Conservation (phyloP, 2,797 vertebrate species). For the Tamandua tetradactyla region DNA sequence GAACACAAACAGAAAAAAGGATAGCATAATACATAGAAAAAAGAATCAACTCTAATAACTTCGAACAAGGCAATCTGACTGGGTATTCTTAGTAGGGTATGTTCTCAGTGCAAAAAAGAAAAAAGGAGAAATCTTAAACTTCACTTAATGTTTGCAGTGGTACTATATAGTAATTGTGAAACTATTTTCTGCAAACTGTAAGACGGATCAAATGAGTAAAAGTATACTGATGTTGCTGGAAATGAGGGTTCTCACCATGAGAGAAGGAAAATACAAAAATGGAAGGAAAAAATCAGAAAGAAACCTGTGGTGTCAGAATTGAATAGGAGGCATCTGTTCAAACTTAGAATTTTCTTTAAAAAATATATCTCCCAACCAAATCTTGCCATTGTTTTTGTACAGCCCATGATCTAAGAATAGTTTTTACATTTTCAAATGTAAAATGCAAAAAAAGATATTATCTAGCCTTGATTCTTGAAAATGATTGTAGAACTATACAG, state of each 20-base stretch:
- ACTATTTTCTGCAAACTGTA: not conserved
- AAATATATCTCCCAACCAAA: not conserved
- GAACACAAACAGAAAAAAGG: not conserved
- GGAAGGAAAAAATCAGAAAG: not conserved
- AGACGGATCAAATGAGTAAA: not conserved
- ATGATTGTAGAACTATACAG: too few species aligned
- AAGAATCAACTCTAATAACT: not conserved
- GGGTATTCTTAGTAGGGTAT: not conserved
- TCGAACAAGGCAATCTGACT: not conserved
- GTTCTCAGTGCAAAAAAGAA: not conserved
- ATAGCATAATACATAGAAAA: not conserved
- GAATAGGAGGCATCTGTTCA: not conserved
- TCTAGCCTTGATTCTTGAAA: too few species aligned
- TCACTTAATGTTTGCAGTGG: not conserved
- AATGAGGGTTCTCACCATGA: not conserved
- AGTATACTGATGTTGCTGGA: not conserved
- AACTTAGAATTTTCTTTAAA: not conserved
- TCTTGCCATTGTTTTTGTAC: not conserved
- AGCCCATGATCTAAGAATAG: not conserved
- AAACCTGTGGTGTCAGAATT: not conserved
- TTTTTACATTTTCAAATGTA: not conserved
- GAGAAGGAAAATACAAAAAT: not conserved
- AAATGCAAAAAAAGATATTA: not conserved
- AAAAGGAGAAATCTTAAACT: not conserved
- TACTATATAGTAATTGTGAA: not conserved